Conservation (phyloP, 2,797 vertebrate species). For the Peromyscus aztecus region DNA sequence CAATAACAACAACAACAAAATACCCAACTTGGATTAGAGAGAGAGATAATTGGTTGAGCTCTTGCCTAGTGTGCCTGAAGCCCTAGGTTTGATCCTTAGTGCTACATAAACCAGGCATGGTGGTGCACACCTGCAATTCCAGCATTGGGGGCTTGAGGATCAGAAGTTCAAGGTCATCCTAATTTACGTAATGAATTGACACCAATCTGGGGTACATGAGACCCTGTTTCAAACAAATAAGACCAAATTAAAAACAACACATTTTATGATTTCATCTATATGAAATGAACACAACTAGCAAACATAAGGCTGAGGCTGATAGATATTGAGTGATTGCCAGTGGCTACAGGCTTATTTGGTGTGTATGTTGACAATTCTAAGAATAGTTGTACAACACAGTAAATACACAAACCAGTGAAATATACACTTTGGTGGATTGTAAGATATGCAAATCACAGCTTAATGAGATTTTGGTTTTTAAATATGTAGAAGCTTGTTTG, state of each 20-base stretch:
- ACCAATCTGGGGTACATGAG: not conserved
- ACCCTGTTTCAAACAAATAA: not conserved
- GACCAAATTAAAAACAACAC: not conserved
- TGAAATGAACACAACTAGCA: slow-evolving; percentile 34
- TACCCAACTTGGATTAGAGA: not conserved
- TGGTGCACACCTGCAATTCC: not conserved
- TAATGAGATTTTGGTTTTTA: not conserved
- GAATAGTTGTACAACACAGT: not conserved
- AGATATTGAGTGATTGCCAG: not conserved
- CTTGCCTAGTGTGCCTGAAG: not conserved
- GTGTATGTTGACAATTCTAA: not conserved
- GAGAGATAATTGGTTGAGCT: not conserved
- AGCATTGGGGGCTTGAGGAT: not conserved
- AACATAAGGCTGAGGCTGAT: not conserved
- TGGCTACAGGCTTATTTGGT: not conserved
- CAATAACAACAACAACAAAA: not conserved
- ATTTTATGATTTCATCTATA: slow-evolving; percentile 26
- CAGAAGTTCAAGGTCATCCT: not conserved
- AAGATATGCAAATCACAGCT: not conserved
- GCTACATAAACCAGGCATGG: not conserved
- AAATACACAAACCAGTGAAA: not conserved
- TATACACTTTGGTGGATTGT: not conserved
- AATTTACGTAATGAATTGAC: not conserved
- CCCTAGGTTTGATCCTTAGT: not conserved
- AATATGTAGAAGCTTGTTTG: not conserved